phyloP scores from a whole-genome alignment of 2,113 vertebrate species.

The Python bivittatus region DNA sequence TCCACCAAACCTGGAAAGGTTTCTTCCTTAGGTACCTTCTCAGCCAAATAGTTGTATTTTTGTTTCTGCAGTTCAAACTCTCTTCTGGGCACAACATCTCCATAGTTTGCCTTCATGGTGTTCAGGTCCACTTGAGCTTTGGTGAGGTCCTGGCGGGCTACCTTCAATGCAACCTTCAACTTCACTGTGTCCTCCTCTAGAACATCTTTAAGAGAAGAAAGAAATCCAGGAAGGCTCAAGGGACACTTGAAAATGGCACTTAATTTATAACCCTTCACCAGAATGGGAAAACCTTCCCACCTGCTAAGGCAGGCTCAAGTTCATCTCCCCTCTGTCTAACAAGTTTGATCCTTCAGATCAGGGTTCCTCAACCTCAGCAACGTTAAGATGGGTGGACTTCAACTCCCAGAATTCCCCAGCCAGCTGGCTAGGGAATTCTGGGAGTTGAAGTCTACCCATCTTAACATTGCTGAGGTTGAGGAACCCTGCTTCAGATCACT shows the following conservation, averaged over 20 bases:
- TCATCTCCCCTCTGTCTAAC: too few relatives aligned
- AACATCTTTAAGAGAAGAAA: conserved; percentile 55
- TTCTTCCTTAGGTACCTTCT: conserved; percentile 69
- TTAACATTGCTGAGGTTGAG: too few relatives aligned
- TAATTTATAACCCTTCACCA: neutral
- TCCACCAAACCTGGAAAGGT: neutral
- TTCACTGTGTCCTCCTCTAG: conserved; percentile 73
- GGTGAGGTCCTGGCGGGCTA: conserved; percentile 79
- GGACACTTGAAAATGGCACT: neutral
- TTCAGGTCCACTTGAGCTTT: conserved; percentile 78
- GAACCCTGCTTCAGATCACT: neutral
- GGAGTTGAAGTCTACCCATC: too few relatives aligned
- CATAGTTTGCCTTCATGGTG: conserved; percentile 76
- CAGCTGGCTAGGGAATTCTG: too few relatives aligned
- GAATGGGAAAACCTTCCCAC: neutral
- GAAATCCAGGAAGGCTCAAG: neutral
- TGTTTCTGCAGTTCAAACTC: conserved; percentile 80
- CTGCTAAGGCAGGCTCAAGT: too few relatives aligned
- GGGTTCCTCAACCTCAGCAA: too few relatives aligned
- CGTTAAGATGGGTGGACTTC: too few relatives aligned
- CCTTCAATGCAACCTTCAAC: conserved; percentile 77
- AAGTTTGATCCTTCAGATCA: neutral
- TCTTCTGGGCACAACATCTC: conserved; percentile 80
- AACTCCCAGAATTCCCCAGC: too few relatives aligned
- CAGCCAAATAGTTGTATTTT: conserved; percentile 66